Percentiles rank a stretch among this genome's conserved stretches.
phyloP scores from a whole-genome alignment of 2,797 vertebrate species.

The Megalops cyprinoides region DNA sequence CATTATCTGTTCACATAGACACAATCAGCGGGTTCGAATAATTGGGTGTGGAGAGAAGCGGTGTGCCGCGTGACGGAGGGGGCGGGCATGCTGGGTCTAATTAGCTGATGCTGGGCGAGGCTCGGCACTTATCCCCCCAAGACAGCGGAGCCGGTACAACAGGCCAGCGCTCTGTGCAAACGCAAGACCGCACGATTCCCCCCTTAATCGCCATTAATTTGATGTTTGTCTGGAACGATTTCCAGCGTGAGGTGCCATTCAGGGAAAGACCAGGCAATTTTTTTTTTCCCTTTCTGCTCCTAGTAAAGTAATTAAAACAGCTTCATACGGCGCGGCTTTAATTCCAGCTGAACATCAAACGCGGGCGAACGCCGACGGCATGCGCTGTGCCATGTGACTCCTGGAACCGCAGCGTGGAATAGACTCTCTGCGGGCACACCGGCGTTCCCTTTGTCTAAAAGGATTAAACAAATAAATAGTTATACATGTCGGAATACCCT shows the following conservation, averaged over 20 bases:
- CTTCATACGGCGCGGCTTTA: slow-evolving; percentile 64
- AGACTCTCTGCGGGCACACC: slow-evolving; percentile 53
- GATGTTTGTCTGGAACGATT: slow-evolving; percentile 59
- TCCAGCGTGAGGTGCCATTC: slow-evolving; percentile 53
- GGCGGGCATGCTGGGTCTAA: slow-evolving; percentile 82
- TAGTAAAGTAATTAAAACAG: slow-evolving; percentile 70
- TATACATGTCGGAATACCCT: slow-evolving; percentile 11
- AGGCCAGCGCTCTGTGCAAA: slow-evolving; percentile 44
- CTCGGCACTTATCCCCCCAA: slow-evolving; percentile 69
- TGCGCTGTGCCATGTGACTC: slow-evolving; percentile 41
- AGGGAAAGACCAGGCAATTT: slow-evolving; percentile 45
- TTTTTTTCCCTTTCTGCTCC: slow-evolving; percentile 42
- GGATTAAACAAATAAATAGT: slow-evolving; percentile 31
- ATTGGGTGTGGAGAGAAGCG: slow-evolving; percentile 75
- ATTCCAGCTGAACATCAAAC: slow-evolving; percentile 63
- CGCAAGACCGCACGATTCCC: slow-evolving; percentile 55
- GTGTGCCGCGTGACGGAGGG: slow-evolving; percentile 69
- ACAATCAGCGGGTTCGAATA: slow-evolving; percentile 85
- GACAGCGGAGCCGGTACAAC: slow-evolving; percentile 40
- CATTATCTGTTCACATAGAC: slow-evolving; percentile 72
- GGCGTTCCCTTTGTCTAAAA: slow-evolving; percentile 44
- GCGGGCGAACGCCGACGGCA: slow-evolving; percentile 59
- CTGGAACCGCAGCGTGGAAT: slow-evolving; percentile 50
- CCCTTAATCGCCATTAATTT: slow-evolving; percentile 68
- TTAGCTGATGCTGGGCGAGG: slow-evolving; percentile 81